Conservation (phyloP, 2,797 vertebrate genomes). For the Pantherophis vulpinus region DNA sequence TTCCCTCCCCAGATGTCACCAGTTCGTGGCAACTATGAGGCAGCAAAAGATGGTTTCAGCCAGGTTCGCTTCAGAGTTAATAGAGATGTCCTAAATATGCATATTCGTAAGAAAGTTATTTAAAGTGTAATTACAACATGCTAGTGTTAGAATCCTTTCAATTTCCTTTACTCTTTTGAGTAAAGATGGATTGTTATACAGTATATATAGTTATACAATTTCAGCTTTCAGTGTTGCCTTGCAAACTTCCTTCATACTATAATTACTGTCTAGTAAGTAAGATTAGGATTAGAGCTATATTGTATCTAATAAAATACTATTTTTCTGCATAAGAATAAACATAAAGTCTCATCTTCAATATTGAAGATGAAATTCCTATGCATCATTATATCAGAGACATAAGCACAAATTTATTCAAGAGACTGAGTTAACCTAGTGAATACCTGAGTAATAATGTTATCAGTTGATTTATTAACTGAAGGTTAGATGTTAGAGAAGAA, state of each 20-base stretch:
- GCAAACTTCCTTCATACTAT: too few relatives aligned
- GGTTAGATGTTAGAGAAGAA: constrained; percentile 29
- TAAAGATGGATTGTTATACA: not conserved
- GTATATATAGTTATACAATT: not conserved
- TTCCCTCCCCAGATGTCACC: too few relatives aligned
- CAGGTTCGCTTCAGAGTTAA: too few relatives aligned
- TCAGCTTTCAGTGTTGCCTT: not conserved
- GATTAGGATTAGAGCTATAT: not conserved
- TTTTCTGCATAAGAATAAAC: not conserved
- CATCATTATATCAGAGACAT: not conserved
- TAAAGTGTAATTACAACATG: not conserved
- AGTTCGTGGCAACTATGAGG: too few relatives aligned
- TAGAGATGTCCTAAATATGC: not conserved
- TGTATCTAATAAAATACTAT: not conserved
- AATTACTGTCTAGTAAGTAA: not conserved
- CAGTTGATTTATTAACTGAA: constrained; percentile 15
- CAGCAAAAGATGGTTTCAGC: too few relatives aligned
- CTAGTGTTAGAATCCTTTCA: not conserved
- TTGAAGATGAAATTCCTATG: not conserved
- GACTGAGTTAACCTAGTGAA: not conserved
- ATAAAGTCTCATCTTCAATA: not conserved
- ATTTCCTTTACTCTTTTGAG: not conserved
- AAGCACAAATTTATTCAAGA: not conserved
- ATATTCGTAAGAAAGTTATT: not conserved
- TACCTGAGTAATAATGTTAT: constrained; percentile 34